A percentile compares a stretch with the other conserved stretches of the same genome.
Conservation (phyloP, 2,888 invertebrate genomes). For the Cataglyphis cursor region DNA sequence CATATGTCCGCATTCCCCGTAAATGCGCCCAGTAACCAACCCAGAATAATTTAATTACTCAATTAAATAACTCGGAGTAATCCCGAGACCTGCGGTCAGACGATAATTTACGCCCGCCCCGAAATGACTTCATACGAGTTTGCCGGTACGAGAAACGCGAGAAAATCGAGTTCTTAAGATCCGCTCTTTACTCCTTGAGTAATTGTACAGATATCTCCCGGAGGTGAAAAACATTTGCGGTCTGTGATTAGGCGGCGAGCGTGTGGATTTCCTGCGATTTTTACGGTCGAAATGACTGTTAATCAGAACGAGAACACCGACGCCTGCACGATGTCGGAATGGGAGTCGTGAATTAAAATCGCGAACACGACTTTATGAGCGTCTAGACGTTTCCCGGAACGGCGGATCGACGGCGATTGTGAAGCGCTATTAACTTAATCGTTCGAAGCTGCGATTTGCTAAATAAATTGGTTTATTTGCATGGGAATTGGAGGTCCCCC, state of each 20-base stretch:
- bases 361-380: slow-evolving; percentile 75
- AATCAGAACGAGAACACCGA: slow-evolving; percentile 76
- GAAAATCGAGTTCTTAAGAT: slow-evolving; percentile 38
- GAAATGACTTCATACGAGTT: slow-evolving; percentile 34
- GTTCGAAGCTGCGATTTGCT: slow-evolving; percentile 77
- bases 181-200: slow-evolving; percentile 31
- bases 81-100: not conserved
- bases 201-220: slow-evolving; percentile 35
- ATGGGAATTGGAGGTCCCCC: slow-evolving; percentile 83
- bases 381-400: slow-evolving; percentile 45
- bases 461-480: slow-evolving; percentile 86
- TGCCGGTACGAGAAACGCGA: slow-evolving; percentile 24
- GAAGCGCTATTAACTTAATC: slow-evolving; percentile 83
- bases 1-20: not conserved
- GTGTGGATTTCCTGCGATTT: slow-evolving; percentile 65
- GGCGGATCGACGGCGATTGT: slow-evolving; percentile 42
- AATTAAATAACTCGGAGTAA: slow-evolving; percentile 37
- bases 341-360: slow-evolving; percentile 74
- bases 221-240: slow-evolving; percentile 45
- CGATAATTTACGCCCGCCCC: slow-evolving; percentile 36
- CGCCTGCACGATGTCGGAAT: slow-evolving; percentile 59
- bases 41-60: slow-evolving; percentile 34
- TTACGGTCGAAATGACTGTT: slow-evolving; percentile 74
- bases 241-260: slow-evolving; percentile 46
- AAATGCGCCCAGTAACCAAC: not conserved